Evolutionary conservation across 2,797 vertebrate genomes (phyloP), one percentile per base, ranked within the genome.

Genomic region (Sebastes baramenuke): DNA sequence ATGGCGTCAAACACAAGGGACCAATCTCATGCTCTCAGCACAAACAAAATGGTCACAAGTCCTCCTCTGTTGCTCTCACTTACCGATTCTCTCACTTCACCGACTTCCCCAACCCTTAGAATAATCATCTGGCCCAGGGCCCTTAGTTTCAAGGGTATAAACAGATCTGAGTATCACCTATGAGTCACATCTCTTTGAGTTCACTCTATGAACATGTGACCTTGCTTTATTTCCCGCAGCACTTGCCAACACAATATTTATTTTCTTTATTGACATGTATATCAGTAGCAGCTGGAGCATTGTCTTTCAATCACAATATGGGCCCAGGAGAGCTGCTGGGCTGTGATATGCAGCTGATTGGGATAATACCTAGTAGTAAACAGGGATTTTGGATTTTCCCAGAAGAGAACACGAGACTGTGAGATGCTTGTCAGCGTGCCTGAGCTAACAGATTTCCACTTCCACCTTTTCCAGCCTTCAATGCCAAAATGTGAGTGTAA

Each of bases 31-130:
- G 94, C 95, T 95, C 91, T 87, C 83, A 94, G 96, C 96, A 96
- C 95, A 97, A 97, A 97, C 96, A 95, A 97, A 96, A 95, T 95
- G 94, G 96, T 93, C 95, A 93, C 95, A 94, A 96, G 95, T 96
- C 96, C 92, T 94, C 94, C 84, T 90, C 90, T 93, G 92, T 91
- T 94, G 72, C 93, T 91, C 94, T 95, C 93, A 93, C 92, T 91
- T 94, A 94, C 88, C 92, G 88, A 96, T 96, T 97, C 95, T 96
- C 93, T 95, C 95, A 95, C 93, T 94, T 93, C 94, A 93, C 90
- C 94, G 96, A 94, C 95, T 97, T 95, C 94, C 90, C 18, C 92
- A 95, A 95, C 96, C 96, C 96, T 96, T 95, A 96, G 95, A 96
- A 96, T 97, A 97, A 97, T 96, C 93, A 95, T 93, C 89, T 86